Conservation (phyloP, 1,140 invertebrate genomes). For the Artemia franciscana region DNA sequence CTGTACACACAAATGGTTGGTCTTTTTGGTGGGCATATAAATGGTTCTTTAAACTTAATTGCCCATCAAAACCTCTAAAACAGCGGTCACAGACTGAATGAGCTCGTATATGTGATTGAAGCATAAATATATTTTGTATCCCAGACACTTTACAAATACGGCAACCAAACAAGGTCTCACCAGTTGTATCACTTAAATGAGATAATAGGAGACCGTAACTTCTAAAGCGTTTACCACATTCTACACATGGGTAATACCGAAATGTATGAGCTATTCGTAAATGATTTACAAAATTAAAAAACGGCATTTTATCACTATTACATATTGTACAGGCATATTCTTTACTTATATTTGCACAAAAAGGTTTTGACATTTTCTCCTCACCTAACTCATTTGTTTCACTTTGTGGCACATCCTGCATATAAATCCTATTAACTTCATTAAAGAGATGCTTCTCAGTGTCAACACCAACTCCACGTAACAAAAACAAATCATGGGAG, state of each 20-base stretch:
- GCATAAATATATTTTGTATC: slow-evolving; percentile 7
- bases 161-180: slow-evolving; percentile 5
- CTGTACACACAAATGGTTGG: slow-evolving; percentile 6
- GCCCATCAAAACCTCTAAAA: slow-evolving; percentile 6
- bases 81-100: slow-evolving; percentile 9
- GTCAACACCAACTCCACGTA: slow-evolving; percentile 8
- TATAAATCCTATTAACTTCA: slow-evolving; percentile 5
- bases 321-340: slow-evolving; percentile 7
- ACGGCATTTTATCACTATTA: slow-evolving; percentile 2
- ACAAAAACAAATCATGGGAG: slow-evolving; percentile 6
- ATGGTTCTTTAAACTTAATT: slow-evolving; percentile 4
- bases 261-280: slow-evolving; percentile 7
- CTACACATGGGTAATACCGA: slow-evolving; percentile 8
- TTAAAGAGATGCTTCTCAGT: slow-evolving; percentile 7
- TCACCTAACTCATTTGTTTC: slow-evolving; percentile 9
- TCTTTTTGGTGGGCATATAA: slow-evolving; percentile 9
- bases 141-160: slow-evolving; percentile 8
- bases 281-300: slow-evolving; percentile 9
- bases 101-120: slow-evolving; percentile 8
- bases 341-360: not conserved
- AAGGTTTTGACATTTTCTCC: not conserved
- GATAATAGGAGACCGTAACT: slow-evolving; percentile 9
- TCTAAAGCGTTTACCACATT: slow-evolving; percentile 9
- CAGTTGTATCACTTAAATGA: slow-evolving; percentile 1
- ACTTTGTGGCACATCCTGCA: slow-evolving; percentile 7